Evolutionary conservation across 2,797 vertebrate genomes (phyloP).

Genomic region (Eremophila alpestris): DNA sequence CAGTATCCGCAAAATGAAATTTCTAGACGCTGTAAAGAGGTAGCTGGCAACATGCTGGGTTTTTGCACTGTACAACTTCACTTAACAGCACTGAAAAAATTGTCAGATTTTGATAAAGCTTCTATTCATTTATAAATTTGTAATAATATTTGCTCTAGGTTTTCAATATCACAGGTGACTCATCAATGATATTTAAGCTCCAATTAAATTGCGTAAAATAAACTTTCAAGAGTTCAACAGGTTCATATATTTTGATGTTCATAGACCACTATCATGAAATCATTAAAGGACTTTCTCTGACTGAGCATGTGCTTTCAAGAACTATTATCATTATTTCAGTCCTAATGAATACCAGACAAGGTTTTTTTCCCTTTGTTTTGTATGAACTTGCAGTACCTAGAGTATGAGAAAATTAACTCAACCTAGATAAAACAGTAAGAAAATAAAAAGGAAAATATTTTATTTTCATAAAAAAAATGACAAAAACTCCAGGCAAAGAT

Average conservation of each 20-base stretch:
- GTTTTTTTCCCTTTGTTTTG: background rate
- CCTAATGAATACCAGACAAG: background rate
- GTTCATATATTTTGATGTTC: background rate
- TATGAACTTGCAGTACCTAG: background rate
- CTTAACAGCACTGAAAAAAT: background rate
- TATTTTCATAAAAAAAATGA: background rate
- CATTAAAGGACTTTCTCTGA: background rate
- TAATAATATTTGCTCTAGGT: background rate
- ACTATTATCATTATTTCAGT: background rate
- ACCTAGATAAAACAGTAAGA: background rate
- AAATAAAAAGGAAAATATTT: background rate
- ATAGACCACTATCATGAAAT: background rate
- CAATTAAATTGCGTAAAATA: background rate
- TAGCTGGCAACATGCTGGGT: background rate
- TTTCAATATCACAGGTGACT: background rate
- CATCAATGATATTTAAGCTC: background rate
- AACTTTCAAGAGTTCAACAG: background rate
- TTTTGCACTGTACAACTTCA: background rate
- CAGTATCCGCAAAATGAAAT: background rate
- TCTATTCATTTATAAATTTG: background rate
- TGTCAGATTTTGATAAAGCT: background rate
- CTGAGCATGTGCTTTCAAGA: background rate
- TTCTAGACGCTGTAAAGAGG: background rate
- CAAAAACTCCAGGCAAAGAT: background rate
- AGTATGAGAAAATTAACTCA: background rate